Evolutionary conservation across 2,888 invertebrate genomes (phyloP).

Genomic region (Notocelia uddmanniana): DNA sequence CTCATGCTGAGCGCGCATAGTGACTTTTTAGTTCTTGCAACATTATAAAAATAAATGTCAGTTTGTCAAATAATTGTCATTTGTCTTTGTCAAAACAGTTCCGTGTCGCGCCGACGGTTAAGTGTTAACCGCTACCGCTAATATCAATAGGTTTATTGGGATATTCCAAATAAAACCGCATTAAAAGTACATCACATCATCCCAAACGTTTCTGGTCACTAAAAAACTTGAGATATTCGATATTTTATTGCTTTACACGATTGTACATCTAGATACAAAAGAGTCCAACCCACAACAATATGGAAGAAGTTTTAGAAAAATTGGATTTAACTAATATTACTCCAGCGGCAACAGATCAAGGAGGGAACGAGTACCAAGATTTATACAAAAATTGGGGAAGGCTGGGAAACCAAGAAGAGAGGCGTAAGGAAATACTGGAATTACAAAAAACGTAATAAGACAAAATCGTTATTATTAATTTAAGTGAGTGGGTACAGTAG

Average conservation of each 20-base stretch:
- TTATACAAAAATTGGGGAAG: slow-evolving; percentile 77
- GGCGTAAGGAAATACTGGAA: slow-evolving; percentile 83
- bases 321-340: slow-evolving; percentile 58
- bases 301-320: slow-evolving; percentile 72
- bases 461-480: no score
- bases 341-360: slow-evolving; percentile 50
- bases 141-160: background rate
- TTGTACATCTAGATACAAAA: background rate
- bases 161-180: background rate
- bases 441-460: slow-evolving; percentile 86
- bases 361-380: slow-evolving; percentile 58
- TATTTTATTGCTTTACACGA: background rate
- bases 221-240: background rate
- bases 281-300: slow-evolving; percentile 49
- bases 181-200: background rate
- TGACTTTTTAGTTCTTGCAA: slow-evolving; percentile 10
- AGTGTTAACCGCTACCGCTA: background rate
- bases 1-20: background rate
- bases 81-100: slow-evolving; percentile 22
- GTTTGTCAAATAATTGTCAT: no score
- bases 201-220: background rate
- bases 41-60: background rate
- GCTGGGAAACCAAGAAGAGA: slow-evolving; percentile 77
- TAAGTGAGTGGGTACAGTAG: no score
- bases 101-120: background rate